Conservation (phyloP, 2,797 vertebrate species). For the Phataginus tetradactyla region DNA sequence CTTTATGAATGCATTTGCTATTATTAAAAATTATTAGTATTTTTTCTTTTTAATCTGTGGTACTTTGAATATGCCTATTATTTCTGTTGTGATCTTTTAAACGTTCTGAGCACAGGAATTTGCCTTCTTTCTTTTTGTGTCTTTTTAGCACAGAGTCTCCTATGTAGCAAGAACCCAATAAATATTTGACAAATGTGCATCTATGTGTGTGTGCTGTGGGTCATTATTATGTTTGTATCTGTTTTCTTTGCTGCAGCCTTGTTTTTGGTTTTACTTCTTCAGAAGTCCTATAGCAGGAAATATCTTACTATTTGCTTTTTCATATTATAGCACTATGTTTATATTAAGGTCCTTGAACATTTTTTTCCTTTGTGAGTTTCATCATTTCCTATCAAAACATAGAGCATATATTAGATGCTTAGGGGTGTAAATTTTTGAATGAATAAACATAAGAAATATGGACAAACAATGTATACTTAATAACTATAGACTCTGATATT, state of each 20-base stretch:
- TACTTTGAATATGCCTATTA: background rate
- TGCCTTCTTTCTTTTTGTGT: background rate
- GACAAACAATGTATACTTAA: background rate
- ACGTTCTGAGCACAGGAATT: background rate
- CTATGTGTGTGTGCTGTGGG: background rate
- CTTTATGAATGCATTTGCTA: background rate
- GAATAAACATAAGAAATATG: background rate
- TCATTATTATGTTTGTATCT: background rate
- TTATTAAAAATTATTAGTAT: background rate
- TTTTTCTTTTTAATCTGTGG: background rate
- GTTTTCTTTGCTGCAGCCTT: background rate
- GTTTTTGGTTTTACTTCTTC: background rate
- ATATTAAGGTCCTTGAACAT: background rate
- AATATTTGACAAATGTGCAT: background rate
- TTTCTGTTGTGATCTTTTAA: background rate
- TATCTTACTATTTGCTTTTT: constrained; percentile 11
- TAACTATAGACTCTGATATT: background rate
- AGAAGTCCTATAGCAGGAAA: background rate
- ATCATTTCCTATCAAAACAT: background rate
- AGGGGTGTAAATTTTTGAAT: background rate
- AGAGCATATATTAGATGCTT: background rate
- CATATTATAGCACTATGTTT: background rate
- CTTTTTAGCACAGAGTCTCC: background rate
- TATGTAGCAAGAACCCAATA: background rate
- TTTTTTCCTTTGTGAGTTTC: background rate